Base-by-base conservation (phyloP, 1,140 invertebrate genomes). In the Drosophila nikananu region DNA sequence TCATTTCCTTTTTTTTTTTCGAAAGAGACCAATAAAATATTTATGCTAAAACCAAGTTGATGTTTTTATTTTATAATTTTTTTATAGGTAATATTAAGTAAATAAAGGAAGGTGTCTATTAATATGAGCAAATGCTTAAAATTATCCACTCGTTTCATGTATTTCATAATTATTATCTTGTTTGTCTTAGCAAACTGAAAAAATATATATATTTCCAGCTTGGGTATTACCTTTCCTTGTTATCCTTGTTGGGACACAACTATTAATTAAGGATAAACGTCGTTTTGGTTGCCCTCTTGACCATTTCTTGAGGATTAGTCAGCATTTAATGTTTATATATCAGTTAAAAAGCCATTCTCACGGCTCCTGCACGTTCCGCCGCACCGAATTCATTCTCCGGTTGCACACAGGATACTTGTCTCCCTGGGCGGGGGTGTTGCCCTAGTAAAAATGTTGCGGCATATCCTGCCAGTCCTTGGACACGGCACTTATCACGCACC, bases 401-500 rank as follows among this genome's bases (percentile, higher is more conserved):
- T 25, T 37, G 21, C 25, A 59, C 41, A 66, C 41, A 66, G 64
- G 64, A 46, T 66, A 63, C 30, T 15, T 17, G 15, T 10, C 2
- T 32, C n/a, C 5, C 7, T 9, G n/a, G 49, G 27, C 27, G 42
- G 39, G 57, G 25, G 37, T 65, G 52, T 58, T 21, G 27, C 65
- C 46, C 37, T 23, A 48, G 35, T 72, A 74, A 61, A 63, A 57
- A 63, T 80, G 77, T 66, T 68, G 60, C 62, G 44, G 61, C 77
- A 80, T 82, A 72, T 77, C 51, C 66, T 65, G 79, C 46, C 7
- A 44, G 64, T 75, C 54, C 79, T 81, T 81, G 77, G 77, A 80
- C 76, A 83, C 71, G 83, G 63, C 84, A 72, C 82, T 89, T 89
- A 89, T 78, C 86, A 84, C 77, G 79, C 84, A 87, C 84, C 84